Evolutionary conservation across 2,113 vertebrate species (phyloP).

Genomic region (Stegastes partitus): DNA sequence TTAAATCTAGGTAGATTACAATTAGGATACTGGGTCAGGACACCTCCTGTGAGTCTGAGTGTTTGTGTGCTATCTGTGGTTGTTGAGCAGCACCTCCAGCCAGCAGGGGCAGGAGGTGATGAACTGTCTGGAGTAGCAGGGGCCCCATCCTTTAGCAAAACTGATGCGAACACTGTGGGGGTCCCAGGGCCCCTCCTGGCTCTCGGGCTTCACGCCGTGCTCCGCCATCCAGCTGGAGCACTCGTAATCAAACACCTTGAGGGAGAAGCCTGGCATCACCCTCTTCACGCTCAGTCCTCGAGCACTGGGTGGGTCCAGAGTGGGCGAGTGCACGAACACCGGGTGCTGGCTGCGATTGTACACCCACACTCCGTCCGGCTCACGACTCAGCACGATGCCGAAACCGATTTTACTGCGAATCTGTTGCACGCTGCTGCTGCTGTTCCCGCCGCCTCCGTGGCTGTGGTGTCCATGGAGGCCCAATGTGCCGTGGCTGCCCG

Average conservation of each 20-base stretch:
- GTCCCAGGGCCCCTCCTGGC: conserved; percentile 93
- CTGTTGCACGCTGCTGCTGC: conserved; percentile 88
- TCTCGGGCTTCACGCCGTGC: conserved; percentile 86
- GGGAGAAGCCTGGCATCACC: conserved; percentile 95
- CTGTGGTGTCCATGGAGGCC: conserved; percentile 51
- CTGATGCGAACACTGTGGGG: conserved; percentile 97
- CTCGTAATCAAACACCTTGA: conserved; percentile 97
- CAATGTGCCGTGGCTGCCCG: conserved; percentile 46
- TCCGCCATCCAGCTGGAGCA: conserved; percentile 89
- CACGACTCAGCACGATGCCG: conserved; percentile 95
- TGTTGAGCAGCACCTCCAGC: conserved; percentile 96
- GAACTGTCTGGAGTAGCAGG: conserved; percentile 96
- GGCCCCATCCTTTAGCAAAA: conserved; percentile 98
- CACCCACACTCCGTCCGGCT: conserved; percentile 96
- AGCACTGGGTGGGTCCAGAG: conserved; percentile 91
- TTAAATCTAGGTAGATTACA: conserved; percentile 99
- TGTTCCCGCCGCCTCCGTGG: conserved; percentile 36
- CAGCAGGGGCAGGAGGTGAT: conserved; percentile 99
- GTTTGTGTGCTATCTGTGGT: conserved; percentile 85
- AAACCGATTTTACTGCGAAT: conserved; percentile 96
- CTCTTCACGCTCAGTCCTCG: conserved; percentile 91
- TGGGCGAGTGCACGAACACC: conserved; percentile 97
- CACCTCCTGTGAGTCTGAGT: conserved; percentile 46
- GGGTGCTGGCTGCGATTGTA: conserved; percentile 98
- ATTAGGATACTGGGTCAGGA: conserved; percentile 84